Evolutionary conservation across 2,113 vertebrate genomes (phyloP), one percentile per base, ranked within the genome.

Genomic region (Paramisgurnus dabryanus): DNA sequence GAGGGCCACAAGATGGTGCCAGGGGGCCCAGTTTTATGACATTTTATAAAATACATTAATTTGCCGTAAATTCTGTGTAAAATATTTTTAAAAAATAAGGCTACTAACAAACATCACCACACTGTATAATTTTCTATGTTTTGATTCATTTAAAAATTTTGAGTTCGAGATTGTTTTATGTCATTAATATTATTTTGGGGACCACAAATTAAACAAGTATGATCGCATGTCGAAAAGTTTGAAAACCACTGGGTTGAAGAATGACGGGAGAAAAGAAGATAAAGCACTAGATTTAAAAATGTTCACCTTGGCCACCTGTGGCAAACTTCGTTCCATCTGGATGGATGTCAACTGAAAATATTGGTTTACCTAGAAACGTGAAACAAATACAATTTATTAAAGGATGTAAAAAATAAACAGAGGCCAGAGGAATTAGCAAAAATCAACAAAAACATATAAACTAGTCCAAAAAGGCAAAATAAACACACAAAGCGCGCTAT

Each of bases 341-440:
- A 84, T 99, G 98, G 90, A 99, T 98, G 87, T 99, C 98, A 80
- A 99, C 96, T 34, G 98, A 99, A 93, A 99, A 99, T 89, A 99
- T 98, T 12, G 98, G 97, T 92, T 99, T 99, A 88, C 95, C 98
- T 99, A 87, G 47, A 87, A 91, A 77, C 79, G 83, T 63, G 6
- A 50, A 87, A 55, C 82, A 45, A 15, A 55, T 17, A 34, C 22
- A n/a, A 57, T n/a, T n/a, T 57, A 58, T n/a, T 3, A 58, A 58
- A 5, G 55, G 13, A 58, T 7, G 13, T 0, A 58, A 58, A 18
- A 8, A n/a, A 58, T 15, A 58, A 2, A 8, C 1, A 4, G 1
- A 53, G 13, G 18, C n/a, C 5, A 58, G 4, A 18, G 55, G 10
- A 13, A 18, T 17, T 57, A 6, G 17, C 13, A 1, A 17, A 6